A percentile compares a stretch with the other conserved stretches of the same genome.
These are phyloP conservation scores for Montifringilla adamsi DNA, from an alignment of 2,113 vertebrate genomes.

Conservation along the genomic window DNA sequence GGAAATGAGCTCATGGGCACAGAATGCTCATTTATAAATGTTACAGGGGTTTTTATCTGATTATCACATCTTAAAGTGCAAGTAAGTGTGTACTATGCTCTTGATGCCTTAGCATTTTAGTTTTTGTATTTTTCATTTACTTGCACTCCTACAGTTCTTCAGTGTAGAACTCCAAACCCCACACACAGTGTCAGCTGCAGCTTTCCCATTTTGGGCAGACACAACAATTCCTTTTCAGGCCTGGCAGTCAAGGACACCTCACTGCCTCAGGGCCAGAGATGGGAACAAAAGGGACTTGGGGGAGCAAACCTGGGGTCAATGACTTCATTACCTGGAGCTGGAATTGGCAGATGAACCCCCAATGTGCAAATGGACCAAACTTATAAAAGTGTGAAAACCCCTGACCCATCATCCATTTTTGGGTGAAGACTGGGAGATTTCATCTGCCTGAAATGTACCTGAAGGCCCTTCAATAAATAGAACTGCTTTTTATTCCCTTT, in stretches of 20 bases:
- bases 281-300: neutral
- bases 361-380: neutral
- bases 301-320: neutral
- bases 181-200: neutral
- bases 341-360: neutral
- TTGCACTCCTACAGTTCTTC: neutral
- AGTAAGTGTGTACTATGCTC: neutral
- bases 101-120: neutral
- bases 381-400: neutral
- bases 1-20: neutral
- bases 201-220: neutral
- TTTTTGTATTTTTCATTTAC: rapidly evolving
- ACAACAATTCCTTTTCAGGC: neutral
- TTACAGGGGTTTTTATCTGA: neutral
- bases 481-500: neutral
- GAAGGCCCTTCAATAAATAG: rapidly evolving
- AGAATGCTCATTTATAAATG: neutral
- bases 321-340: neutral
- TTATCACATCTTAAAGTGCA: neutral
- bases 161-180: rapidly evolving
- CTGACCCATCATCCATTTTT: rapidly evolving
- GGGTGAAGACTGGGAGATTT: neutral
- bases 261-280: neutral
- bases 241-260: neutral
- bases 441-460: neutral